phyloP scores from a whole-genome alignment of 2,797 vertebrate genomes.

The Buceros bicornis region DNA sequence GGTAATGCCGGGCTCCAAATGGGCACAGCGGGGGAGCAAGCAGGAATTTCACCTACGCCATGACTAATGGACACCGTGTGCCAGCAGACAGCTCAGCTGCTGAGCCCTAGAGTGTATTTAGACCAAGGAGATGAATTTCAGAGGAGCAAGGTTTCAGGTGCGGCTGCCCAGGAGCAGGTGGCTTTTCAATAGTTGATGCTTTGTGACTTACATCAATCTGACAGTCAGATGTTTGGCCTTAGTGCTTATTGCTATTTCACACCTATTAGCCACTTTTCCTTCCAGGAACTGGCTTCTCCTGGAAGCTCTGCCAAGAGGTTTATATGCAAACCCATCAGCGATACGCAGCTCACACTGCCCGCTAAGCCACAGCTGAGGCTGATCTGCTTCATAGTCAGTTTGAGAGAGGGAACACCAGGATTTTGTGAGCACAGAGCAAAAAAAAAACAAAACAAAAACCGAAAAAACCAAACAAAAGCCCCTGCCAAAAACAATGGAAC shows the following conservation, averaged over 20 bases:
- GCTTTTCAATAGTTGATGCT: background rate
- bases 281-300: background rate
- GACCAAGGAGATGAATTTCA: background rate
- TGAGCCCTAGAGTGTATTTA: background rate
- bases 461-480: no score
- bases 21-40: background rate
- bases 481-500: constrained; percentile 25
- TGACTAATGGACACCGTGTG: background rate
- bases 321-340: background rate
- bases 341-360: background rate
- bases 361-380: background rate
- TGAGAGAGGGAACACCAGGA: background rate
- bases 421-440: constrained; percentile 4
- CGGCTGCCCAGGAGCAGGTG: background rate
- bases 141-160: background rate
- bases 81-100: background rate
- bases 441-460: background rate
- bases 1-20: background rate
- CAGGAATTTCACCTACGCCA: background rate
- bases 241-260: background rate
- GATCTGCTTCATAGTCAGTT: background rate
- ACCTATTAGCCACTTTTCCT: background rate
- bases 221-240: background rate
- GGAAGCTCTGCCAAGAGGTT: constrained; percentile 13
- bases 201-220: background rate